Evolutionary conservation across 1,140 invertebrate genomes (phyloP).

Genomic region (Brachionus sp.): DNA sequence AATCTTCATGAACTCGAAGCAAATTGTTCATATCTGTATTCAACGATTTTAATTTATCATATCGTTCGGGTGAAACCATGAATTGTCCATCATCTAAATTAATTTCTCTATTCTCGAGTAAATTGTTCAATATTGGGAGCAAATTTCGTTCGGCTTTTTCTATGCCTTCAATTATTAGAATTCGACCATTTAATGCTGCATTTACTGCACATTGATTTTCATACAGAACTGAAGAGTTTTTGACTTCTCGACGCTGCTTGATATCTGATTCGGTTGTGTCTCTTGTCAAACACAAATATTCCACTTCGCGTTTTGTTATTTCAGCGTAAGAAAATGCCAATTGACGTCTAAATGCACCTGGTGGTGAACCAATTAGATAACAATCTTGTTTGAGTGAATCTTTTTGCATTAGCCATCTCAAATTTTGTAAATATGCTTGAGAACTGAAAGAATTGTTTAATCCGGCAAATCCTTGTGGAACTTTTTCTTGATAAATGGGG

Average conservation of each 20-base stretch:
- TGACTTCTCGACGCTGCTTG: constrained; percentile 89
- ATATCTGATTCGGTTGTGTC: constrained; percentile 95
- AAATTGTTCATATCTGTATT: constrained; percentile 73
- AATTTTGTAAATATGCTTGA: constrained; percentile 73
- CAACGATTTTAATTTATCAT: constrained; percentile 71
- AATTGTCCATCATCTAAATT: constrained; percentile 93
- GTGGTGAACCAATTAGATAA: constrained; percentile 82
- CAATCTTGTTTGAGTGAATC: constrained; percentile 87
- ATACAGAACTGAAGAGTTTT: constrained; percentile 78
- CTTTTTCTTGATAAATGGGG: constrained; percentile 15
- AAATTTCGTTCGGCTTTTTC: constrained; percentile 97
- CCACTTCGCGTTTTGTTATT: constrained; percentile 79
- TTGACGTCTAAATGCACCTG: not conserved
- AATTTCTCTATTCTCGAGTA: constrained; percentile 97
- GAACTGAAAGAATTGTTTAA: not conserved
- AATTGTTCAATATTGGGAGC: constrained; percentile 91
- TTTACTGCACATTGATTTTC: constrained; percentile 89
- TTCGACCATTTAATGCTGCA: constrained; percentile 79
- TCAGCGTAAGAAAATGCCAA: constrained; percentile 60
- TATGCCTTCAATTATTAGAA: constrained; percentile 89
- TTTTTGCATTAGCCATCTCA: constrained; percentile 91
- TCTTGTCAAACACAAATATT: constrained; percentile 85
- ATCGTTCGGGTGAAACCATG: constrained; percentile 78
- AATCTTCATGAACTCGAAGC: constrained; percentile 74
- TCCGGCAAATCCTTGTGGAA: not conserved